Percentiles rank a stretch among this genome's conserved stretches.
These are phyloP conservation scores for Megaustenia siamemsis DNA, from an alignment of 2,888 invertebrate species.

Conservation along the genomic window DNA sequence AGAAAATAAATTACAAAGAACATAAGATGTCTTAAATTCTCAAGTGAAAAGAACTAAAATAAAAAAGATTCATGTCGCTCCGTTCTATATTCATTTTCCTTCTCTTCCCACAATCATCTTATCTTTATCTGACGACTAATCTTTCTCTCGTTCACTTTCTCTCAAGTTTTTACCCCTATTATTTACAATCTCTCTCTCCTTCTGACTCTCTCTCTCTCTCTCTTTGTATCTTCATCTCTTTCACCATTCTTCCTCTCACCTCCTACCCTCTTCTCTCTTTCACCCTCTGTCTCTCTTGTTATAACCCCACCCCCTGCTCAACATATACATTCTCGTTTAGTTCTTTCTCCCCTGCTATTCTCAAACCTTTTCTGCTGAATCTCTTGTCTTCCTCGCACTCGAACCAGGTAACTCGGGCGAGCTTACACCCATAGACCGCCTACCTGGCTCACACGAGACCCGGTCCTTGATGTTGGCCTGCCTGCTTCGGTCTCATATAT, in stretches of 20 bases:
- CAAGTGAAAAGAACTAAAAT: too few relatives aligned
- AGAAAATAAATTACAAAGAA: too few relatives aligned
- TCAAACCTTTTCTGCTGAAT: neutral
- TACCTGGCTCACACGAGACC: conserved; percentile 16
- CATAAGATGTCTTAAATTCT: too few relatives aligned
- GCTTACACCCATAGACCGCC: conserved; percentile 11
- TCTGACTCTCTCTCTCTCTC: neutral
- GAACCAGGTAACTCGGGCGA: neutral
- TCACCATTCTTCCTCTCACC: neutral
- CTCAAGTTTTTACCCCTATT: too few relatives aligned
- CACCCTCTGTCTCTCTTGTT: neutral
- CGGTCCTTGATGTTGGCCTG: neutral
- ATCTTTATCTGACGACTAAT: too few relatives aligned
- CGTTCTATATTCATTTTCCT: too few relatives aligned
- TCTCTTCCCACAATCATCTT: too few relatives aligned
- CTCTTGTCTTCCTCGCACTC: neutral
- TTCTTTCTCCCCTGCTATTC: neutral
- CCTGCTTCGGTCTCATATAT: neutral
- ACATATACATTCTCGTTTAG: too few relatives aligned
- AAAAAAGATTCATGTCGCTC: too few relatives aligned
- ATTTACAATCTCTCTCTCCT: neutral
- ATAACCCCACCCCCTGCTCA: neutral
- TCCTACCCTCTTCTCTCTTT: neutral
- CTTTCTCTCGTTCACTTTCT: too few relatives aligned
- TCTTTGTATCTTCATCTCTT: too few relatives aligned